Evolutionary conservation across 2,888 invertebrate genomes (phyloP).

Genomic region (Tetramorium bicarinatum): DNA sequence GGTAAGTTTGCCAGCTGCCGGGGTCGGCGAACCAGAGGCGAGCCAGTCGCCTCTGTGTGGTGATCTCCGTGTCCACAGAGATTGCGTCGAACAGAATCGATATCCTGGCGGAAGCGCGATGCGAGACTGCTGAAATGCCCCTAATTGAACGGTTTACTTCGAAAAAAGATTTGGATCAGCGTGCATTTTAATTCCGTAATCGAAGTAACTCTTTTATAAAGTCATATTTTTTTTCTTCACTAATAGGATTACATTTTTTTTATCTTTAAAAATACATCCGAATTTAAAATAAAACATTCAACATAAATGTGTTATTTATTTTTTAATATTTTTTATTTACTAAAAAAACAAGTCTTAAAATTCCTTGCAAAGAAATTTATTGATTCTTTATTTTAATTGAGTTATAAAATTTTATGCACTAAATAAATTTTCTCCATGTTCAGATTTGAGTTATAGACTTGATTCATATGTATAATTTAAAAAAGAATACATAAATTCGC

Average conservation of each 20-base stretch:
- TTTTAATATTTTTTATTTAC: background rate
- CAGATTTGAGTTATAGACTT: background rate
- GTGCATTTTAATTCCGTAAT: slow-evolving; percentile 11
- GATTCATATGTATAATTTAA: background rate
- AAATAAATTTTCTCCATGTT: too few relatives aligned
- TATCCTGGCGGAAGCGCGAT: slow-evolving; percentile 62
- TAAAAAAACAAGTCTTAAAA: background rate
- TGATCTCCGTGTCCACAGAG: slow-evolving; percentile 54
- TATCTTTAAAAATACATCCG: background rate
- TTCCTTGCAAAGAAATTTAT: background rate
- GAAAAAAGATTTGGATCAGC: slow-evolving; percentile 5
- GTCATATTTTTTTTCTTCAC: background rate
- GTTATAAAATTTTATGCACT: background rate
- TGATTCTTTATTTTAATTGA: background rate
- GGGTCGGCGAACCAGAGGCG: slow-evolving; percentile 51
- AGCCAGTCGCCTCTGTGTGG: slow-evolving; percentile 22
- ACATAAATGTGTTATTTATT: background rate
- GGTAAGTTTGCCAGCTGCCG: slow-evolving; percentile 58
- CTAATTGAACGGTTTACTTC: slow-evolving; percentile 36
- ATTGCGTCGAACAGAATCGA: slow-evolving; percentile 69
- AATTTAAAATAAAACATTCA: background rate
- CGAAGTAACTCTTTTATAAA: background rate
- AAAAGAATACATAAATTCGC: background rate
- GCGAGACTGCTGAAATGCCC: slow-evolving; percentile 25
- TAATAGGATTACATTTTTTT: background rate